phyloP scores from a whole-genome alignment of 1,140 invertebrate genomes.

The Heterodera schachtii region DNA sequence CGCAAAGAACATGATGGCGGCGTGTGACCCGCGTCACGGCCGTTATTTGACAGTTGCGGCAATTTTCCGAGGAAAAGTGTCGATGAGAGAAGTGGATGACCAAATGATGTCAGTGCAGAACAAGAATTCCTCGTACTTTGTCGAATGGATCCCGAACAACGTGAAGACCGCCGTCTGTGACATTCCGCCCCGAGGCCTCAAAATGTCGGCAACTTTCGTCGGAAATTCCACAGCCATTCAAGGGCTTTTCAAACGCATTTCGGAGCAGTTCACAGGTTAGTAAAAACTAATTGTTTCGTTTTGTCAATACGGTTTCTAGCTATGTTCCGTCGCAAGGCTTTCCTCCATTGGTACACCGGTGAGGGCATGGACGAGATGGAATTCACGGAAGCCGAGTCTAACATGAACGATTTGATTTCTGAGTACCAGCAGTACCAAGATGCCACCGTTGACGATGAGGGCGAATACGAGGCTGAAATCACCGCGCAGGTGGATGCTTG shows the following conservation, averaged over 20 bases:
- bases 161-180: slow-evolving; percentile 67
- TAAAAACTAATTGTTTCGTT: neutral
- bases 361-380: slow-evolving; percentile 72
- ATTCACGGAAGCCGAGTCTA: slow-evolving; percentile 75
- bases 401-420: slow-evolving; percentile 79
- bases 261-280: slow-evolving; percentile 41
- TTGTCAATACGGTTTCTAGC: slow-evolving; percentile 68
- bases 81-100: slow-evolving; percentile 64
- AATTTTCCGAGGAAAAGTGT: slow-evolving; percentile 89
- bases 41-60: slow-evolving; percentile 89
- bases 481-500: slow-evolving; percentile 10
- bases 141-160: slow-evolving; percentile 66
- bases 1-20: slow-evolving; percentile 69
- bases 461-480: slow-evolving; percentile 47
- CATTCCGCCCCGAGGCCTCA: slow-evolving; percentile 68
- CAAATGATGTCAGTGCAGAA: slow-evolving; percentile 63
- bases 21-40: slow-evolving; percentile 81
- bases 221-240: slow-evolving; percentile 72
- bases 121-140: slow-evolving; percentile 64
- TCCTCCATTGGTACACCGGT: slow-evolving; percentile 84
- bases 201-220: slow-evolving; percentile 68
- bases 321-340: slow-evolving; percentile 85
- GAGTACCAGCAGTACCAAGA: slow-evolving; percentile 77
- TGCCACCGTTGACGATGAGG: slow-evolving; percentile 60
- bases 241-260: slow-evolving; percentile 70